Evolutionary conservation across 30 jellyfish, hydroid and myxozoan species (phyloP).

Genomic region (Cassiopea andromeda): DNA sequence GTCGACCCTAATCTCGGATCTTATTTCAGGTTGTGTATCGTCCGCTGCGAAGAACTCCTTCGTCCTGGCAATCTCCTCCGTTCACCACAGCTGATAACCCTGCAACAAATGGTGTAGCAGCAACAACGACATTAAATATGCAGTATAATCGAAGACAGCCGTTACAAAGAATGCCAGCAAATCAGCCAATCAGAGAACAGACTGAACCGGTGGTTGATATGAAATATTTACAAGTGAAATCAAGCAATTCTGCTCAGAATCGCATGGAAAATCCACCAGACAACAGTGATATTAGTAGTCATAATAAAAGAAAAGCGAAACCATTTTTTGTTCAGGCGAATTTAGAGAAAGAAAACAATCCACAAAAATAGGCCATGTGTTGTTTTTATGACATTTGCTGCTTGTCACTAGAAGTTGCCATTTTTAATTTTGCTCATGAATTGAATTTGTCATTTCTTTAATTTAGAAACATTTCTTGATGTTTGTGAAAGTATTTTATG

Average conservation of each 20-base stretch:
- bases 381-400: too few relatives aligned
- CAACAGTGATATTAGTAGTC: background rate
- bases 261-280: constrained; percentile 1
- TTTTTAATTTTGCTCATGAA: too few relatives aligned
- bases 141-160: constrained; percentile 52
- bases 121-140: background rate
- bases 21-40: constrained; percentile 60
- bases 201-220: constrained; percentile 63
- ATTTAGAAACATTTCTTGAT: too few relatives aligned
- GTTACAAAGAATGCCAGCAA: constrained; percentile 42
- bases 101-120: background rate
- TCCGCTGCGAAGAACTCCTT: constrained; percentile 49
- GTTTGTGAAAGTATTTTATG: too few relatives aligned
- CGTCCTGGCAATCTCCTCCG: constrained; percentile 74
- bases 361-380: background rate
- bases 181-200: constrained; percentile 55
- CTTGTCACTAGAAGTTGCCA: too few relatives aligned
- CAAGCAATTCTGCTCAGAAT: constrained; percentile 42
- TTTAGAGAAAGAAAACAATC: background rate
- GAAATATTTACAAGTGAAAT: constrained; percentile 52
- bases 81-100: constrained; percentile 14
- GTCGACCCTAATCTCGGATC: background rate
- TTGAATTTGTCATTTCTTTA: too few relatives aligned
- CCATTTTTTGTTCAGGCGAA: constrained; percentile 13
- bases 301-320: constrained; percentile 1